Base-by-base conservation (phyloP, 2,113 vertebrate genomes). In the Sylvietta virens region DNA sequence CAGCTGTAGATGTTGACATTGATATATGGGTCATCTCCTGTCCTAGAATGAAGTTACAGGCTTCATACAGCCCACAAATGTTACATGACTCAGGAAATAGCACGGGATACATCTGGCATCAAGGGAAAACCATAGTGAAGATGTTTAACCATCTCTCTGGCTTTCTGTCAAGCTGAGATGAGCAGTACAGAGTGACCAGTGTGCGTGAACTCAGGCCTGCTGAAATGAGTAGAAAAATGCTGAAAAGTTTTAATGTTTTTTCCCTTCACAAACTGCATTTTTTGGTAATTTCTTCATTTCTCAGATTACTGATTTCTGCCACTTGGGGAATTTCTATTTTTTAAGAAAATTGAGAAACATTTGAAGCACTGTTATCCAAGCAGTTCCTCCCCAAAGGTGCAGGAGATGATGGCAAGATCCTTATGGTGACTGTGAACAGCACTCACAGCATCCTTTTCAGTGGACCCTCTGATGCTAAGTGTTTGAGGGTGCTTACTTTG, bases 111-210 rank as follows among this genome's bases (percentile, higher is more conserved):
- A 6, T 83, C 80, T 94, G 88, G 92, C 64, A 90, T 66, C 0
- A 3, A 81, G 64, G 61, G 64, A 58, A 93, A 94, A 71, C 56
- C 47, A 70, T 83, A 70, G 72, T 47, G 67, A 92, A 93, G 86
- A 83, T 81, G 33, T 79, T 89, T 84, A 91, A 89, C 84, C 87
- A 85, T 91, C 81, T 79, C 73, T 30, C 84, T 91, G 95, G 61
- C 84, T 84, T 84, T 67, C 72, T 78, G 37, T 80, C 92, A 86
- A 81, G 56, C 64, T 83, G 56, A 66, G 82, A 81, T 65, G 60
- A 93, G 51, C 56, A 62, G 50, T 21, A 83, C 76, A 90, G 47
- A 93, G 64, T 70, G 54, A 23, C 69, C 80, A 93, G 56, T 88
- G 80, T 97, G 48, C 61, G n/a, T 58, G 70, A 61, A 48, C 66